These are phyloP conservation scores for Delia radicum DNA, from an alignment of 1,140 invertebrate species.

Conservation along the genomic window DNA sequence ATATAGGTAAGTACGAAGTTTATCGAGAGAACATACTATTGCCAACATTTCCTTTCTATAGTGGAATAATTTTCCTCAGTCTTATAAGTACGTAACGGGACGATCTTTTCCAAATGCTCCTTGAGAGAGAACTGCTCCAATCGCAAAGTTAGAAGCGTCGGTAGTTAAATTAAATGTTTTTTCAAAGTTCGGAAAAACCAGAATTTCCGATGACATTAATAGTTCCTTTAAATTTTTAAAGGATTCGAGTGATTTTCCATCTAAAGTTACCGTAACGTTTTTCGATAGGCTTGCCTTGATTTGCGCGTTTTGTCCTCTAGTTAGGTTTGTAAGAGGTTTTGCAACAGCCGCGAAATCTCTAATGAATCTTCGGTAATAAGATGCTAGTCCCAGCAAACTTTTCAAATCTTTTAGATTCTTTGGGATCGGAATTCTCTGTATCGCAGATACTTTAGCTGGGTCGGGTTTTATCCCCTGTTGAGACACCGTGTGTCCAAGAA, in stretches of 20 bases:
- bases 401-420: slow-evolving; percentile 30
- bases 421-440: no score
- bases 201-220: not conserved
- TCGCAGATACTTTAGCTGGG: no score
- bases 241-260: not conserved
- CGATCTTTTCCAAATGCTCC: not conserved
- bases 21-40: not conserved
- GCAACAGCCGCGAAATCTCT: not conserved
- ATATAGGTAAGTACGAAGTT: not conserved
- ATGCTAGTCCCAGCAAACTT: not conserved
- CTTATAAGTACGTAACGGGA: not conserved
- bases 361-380: not conserved
- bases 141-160: not conserved
- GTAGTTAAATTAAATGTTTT: not conserved
- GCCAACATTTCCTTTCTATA: no score
- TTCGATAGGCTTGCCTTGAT: not conserved
- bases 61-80: no score
- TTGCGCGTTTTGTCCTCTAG: not conserved
- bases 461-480: no score
- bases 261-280: not conserved
- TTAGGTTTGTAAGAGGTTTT: not conserved
- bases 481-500: no score
- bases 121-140: not conserved
- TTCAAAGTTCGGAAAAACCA: not conserved
- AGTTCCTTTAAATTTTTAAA: not conserved